A percentile compares a stretch with the other conserved stretches of the same genome.
Conservation (phyloP, 2,113 vertebrate genomes). For the Muntiacus muntjak region DNA sequence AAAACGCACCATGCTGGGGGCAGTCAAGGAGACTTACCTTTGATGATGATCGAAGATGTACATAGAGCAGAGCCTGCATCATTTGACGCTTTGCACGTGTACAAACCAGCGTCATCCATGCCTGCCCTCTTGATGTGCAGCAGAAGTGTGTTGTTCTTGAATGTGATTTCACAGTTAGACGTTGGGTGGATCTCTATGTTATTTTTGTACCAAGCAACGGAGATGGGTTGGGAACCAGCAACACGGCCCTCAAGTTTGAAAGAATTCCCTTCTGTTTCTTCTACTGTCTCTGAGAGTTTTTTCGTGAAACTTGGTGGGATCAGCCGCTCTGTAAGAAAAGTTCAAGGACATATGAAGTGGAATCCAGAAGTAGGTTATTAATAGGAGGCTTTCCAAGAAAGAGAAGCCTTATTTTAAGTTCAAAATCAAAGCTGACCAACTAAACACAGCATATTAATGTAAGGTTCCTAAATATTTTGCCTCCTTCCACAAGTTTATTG, state of each 20-base stretch:
- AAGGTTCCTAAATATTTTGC: not conserved
- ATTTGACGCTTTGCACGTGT: conserved; percentile 91
- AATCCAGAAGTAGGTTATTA: not conserved
- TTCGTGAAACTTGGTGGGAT: conserved; percentile 94
- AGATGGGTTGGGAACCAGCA: conserved; percentile 93
- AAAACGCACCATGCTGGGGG: not conserved
- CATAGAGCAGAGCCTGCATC: conserved; percentile 90
- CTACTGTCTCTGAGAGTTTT: conserved; percentile 90
- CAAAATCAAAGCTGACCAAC: not conserved
- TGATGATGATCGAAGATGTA: conserved; percentile 87
- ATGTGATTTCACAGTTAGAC: conserved; percentile 89
- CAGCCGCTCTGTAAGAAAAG: conserved; percentile 88
- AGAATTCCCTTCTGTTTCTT: conserved; percentile 92
- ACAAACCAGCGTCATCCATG: conserved; percentile 87
- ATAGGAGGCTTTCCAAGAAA: not conserved
- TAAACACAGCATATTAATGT: not conserved
- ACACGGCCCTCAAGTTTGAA: conserved; percentile 93
- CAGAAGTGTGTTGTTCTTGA: conserved; percentile 89
- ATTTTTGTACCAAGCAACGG: conserved; percentile 91
- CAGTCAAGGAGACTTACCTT: conserved; percentile 83
- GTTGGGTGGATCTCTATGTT: conserved; percentile 86
- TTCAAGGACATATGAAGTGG: not conserved
- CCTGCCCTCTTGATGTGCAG: conserved; percentile 87
- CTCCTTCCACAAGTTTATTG: not conserved
- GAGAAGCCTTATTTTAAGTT: not conserved